Evolutionary conservation across 2,113 vertebrate species (phyloP).

Genomic region (Pycnonotus jocosus): DNA sequence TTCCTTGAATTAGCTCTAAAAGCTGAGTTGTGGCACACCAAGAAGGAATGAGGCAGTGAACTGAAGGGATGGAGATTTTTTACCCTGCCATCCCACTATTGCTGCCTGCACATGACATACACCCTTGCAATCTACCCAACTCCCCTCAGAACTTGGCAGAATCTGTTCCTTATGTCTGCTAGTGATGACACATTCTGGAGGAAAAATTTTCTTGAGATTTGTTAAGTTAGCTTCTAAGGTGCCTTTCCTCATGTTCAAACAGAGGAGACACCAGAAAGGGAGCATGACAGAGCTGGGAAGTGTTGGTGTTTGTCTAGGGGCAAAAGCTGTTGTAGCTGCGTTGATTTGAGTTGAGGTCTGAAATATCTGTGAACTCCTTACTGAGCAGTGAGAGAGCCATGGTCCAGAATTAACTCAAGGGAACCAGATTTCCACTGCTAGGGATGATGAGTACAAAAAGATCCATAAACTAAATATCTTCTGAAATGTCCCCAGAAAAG

Average conservation of each 20-base stretch:
- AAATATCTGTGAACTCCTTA: neutral
- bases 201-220: neutral
- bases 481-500: neutral
- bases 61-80: neutral
- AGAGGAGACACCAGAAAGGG: neutral
- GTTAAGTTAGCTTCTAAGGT: neutral
- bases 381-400: accelerated
- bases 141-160: neutral
- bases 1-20: neutral
- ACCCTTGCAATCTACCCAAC: neutral
- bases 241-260: neutral
- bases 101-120: neutral
- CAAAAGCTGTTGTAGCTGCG: neutral
- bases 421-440: neutral
- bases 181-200: neutral
- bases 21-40: neutral
- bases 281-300: neutral
- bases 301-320: neutral
- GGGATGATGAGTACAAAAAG: neutral
- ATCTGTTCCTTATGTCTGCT: neutral
- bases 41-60: neutral
- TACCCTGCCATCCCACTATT: neutral
- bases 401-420: neutral
- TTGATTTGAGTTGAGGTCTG: neutral
- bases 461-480: neutral